These are phyloP conservation scores for Lagria hirta DNA, from an alignment of 2,888 invertebrate genomes.

Conservation along the genomic window DNA sequence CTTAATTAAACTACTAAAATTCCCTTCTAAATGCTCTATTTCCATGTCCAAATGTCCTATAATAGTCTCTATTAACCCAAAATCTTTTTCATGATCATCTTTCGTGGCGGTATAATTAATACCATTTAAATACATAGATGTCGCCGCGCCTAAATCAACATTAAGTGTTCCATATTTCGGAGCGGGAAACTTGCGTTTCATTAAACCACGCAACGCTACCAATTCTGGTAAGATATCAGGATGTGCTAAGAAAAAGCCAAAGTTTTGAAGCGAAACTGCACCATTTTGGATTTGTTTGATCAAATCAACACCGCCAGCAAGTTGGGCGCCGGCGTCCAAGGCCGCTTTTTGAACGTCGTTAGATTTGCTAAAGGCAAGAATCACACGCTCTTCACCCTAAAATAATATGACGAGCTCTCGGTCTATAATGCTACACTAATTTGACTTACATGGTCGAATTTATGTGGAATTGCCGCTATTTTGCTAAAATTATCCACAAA, in stretches of 20 bases:
- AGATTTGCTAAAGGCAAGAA: constrained; percentile 76
- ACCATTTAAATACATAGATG: constrained; percentile 68
- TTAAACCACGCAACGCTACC: constrained; percentile 71
- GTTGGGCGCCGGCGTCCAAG: constrained; percentile 68
- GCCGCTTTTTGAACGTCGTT: constrained; percentile 62
- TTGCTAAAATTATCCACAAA: constrained; percentile 70
- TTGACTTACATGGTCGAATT: constrained; percentile 70
- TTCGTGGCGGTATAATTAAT: constrained; percentile 67
- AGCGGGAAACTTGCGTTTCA: constrained; percentile 78
- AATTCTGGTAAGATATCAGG: constrained; percentile 78
- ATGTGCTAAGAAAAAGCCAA: constrained; percentile 74
- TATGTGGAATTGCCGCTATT: constrained; percentile 67
- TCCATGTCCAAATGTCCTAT: constrained; percentile 79
- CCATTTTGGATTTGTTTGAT: constrained; percentile 78
- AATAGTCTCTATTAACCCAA: constrained; percentile 65
- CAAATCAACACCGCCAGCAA: constrained; percentile 72
- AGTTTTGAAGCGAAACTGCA: constrained; percentile 67
- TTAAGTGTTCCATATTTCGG: constrained; percentile 68
- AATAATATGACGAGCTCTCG: too few relatives aligned
- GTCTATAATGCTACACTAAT: too few relatives aligned
- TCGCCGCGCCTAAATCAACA: constrained; percentile 61
- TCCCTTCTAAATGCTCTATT: constrained; percentile 67
- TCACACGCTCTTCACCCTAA: constrained; percentile 67
- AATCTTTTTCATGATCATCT: constrained; percentile 71
- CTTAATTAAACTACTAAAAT: constrained; percentile 65